Evolutionary conservation across 2,888 invertebrate species (phyloP), one percentile per base, ranked within the genome.

Genomic region (Eumacrocentrus americanus): DNA sequence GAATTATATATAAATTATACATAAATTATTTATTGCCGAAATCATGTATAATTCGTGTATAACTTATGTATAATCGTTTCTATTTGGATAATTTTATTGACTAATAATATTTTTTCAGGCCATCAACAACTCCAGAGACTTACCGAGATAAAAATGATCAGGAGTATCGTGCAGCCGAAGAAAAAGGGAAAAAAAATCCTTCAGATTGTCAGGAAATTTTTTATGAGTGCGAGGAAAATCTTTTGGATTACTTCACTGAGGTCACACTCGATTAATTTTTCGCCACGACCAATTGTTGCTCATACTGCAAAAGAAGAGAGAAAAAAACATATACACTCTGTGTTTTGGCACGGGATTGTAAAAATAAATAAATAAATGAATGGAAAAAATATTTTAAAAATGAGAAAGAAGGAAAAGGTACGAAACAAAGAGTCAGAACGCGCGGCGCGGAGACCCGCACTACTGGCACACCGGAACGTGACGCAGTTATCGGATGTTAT

Each of bases 91-190:
- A n/a, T n/a, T n/a, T n/a, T n/a, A n/a, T n/a, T n/a, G n/a, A n/a
- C n/a, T n/a, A n/a, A n/a, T n/a, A n/a, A n/a, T n/a, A n/a, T n/a
- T 34, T 22, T 91, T 74, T 92, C 77, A 89, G 90, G 18, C 91
- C 91, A 12, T 90, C 91, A 14, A 82, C 87, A 11, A 90, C 89
- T 0, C 80, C 78, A 14, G 91, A 91, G 68, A 73, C 80, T 4
- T 72, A 89, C 5, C 85, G 86, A 2, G 84, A 86, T 60, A 85
- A 88, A 72, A 82, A 84, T 0, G 89, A 91, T 77, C 87, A 87
- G 66, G 89, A 89, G 71, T 91, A 90, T 74, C 85, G 87, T 50
- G 87, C 88, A 1, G 90, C 91, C 0, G 91, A 91, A 66, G 57
- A 64, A 57, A 67, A 70, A 38, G 75, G 74, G 44, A 64, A 62